phyloP scores from a whole-genome alignment of 37 sponge, comb jelly and placozoan genomes.

The Theonella swinhoei region DNA sequence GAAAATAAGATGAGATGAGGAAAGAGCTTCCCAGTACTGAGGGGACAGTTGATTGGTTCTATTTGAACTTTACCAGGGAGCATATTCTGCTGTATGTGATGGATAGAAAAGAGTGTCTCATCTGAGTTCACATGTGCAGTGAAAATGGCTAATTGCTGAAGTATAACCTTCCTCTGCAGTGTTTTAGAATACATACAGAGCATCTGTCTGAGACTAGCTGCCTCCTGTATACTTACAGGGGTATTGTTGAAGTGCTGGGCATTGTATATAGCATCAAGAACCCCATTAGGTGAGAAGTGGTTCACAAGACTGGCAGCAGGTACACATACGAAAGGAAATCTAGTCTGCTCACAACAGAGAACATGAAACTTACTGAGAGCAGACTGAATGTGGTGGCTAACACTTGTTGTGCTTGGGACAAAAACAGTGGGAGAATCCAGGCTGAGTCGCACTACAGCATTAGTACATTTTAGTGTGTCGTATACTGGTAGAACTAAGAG shows the following conservation, averaged over 20 bases:
- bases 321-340: neutral
- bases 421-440: conserved; percentile 7
- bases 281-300: conserved; percentile 1
- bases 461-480: neutral
- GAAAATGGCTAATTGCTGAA: neutral
- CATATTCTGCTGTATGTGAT: too few relatives aligned
- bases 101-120: neutral
- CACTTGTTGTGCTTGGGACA: neutral
- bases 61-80: neutral
- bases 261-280: conserved; percentile 27
- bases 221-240: neutral
- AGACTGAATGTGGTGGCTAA: neutral
- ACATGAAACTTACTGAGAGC: neutral
- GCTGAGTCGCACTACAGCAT: neutral
- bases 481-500: conserved; percentile 24
- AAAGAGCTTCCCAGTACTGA: neutral
- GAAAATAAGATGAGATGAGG: neutral
- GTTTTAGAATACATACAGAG: neutral
- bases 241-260: neutral
- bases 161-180: neutral
- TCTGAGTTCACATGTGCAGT: neutral
- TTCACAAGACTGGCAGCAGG: neutral
- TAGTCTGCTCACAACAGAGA: neutral
- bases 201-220: neutral
- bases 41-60: neutral